phyloP scores from a whole-genome alignment of 2,888 invertebrate species.

The Serripes groenlandicus region DNA sequence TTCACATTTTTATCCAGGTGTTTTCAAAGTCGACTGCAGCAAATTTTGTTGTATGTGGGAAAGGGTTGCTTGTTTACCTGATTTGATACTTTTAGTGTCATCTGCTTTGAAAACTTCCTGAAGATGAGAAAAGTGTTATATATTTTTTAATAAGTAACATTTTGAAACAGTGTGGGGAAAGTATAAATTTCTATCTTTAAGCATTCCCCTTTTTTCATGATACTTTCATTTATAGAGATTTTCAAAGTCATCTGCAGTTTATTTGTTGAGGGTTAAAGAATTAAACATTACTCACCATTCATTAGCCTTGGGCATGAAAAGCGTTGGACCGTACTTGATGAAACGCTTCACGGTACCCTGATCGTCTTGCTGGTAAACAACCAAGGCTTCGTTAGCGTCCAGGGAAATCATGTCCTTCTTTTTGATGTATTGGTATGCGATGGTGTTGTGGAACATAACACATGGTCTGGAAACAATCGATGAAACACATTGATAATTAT shows the following conservation, averaged over 20 bases:
- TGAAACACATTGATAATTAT: too few relatives aligned
- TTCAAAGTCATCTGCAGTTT: neutral
- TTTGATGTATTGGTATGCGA: constrained; percentile 74
- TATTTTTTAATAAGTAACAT: too few relatives aligned
- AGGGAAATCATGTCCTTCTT: constrained; percentile 76
- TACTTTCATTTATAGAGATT: neutral
- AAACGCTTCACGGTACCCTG: constrained; percentile 76
- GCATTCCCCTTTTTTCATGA: neutral
- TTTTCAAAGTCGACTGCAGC: too few relatives aligned
- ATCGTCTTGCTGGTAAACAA: constrained; percentile 78
- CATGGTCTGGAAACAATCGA: constrained; percentile 77
- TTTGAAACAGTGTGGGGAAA: neutral
- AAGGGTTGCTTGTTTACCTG: too few relatives aligned
- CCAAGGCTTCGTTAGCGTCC: constrained; percentile 83
- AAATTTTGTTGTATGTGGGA: too few relatives aligned
- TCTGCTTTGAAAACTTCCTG: too few relatives aligned
- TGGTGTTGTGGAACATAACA: constrained; percentile 77
- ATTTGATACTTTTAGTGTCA: too few relatives aligned
- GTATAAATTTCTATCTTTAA: neutral
- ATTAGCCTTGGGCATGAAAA: constrained; percentile 81
- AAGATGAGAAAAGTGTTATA: too few relatives aligned
- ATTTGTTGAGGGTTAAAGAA: neutral
- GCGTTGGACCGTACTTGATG: constrained; percentile 82
- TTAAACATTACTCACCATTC: constrained; percentile 79
- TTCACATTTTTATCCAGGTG: too few relatives aligned